Conservation (phyloP, 2,888 invertebrate species). For the Pandemis corylana region DNA sequence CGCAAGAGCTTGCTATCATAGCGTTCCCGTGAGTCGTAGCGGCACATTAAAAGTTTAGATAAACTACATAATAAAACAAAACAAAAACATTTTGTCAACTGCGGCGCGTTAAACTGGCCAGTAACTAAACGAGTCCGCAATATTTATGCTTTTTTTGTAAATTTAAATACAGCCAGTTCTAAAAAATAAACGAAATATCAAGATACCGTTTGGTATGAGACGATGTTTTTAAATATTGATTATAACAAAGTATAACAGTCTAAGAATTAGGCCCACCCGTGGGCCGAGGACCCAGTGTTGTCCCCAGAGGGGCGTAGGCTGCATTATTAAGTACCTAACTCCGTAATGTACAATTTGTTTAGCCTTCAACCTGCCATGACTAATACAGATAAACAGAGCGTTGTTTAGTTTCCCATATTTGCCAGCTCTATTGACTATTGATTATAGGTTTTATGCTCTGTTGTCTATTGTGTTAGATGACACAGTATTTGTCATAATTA, state of each 20-base stretch:
- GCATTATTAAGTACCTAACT: slow-evolving; percentile 4
- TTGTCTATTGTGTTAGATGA: slow-evolving; percentile 12
- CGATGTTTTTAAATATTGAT: no score
- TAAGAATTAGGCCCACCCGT: neutral
- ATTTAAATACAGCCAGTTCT: neutral
- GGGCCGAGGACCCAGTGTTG: neutral
- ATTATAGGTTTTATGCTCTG: slow-evolving; percentile 17
- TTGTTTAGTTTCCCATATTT: slow-evolving; percentile 38
- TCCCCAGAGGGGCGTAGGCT: neutral
- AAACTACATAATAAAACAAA: no score
- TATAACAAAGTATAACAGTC: no score
- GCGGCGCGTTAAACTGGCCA: neutral
- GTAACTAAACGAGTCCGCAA: neutral
- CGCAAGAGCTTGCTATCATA: neutral
- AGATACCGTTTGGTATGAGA: no score
- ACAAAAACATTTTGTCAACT: no score
- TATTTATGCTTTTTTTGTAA: neutral
- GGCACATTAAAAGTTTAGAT: no score
- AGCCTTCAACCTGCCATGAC: slow-evolving; percentile 32
- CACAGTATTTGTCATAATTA: slow-evolving; percentile 7
- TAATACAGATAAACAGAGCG: slow-evolving; percentile 32
- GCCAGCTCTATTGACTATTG: slow-evolving; percentile 35
- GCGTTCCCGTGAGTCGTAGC: neutral
- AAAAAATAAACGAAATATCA: no score
- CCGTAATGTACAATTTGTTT: slow-evolving; percentile 7